Evolutionary conservation across 37 sponge, comb jelly and placozoan genomes (phyloP), one percentile per base, ranked within the genome.

Genomic region (Halichondria panicea): DNA sequence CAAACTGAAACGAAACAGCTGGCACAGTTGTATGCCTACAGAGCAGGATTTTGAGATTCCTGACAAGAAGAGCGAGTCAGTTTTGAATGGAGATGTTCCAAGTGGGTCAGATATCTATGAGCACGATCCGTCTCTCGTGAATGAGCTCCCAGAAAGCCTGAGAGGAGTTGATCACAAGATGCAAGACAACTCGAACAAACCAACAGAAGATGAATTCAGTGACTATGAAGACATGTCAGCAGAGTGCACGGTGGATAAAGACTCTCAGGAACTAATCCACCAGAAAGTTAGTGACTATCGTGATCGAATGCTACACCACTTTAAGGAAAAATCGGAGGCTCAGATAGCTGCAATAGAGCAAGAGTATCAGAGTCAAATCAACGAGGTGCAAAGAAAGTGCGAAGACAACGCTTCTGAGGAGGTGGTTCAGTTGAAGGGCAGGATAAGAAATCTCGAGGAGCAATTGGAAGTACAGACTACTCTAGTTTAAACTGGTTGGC

Each of bases 321-420:
- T 82, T 38, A 43, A 74, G 45, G 74, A 82, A 55, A 63, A 64
- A 28, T 74, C 83, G 0, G 83, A 82, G 55, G 48, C 76, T 21
- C 59, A 82, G 75, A 68, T 82, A 40, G 66, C 66, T 27, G 38
- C 45, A 33, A 55, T 82, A 4, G 83, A 74, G 68, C 15, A 55
- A 37, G 42, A 82, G 48, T 82, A 82, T 39, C 66, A 44, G 57
- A 55, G 4, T n/a, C 75, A 82, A 25, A 65, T 82, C 75, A n/a
- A 42, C 36, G 83, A 82, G 46, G 35, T 82, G 25, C 41, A 82
- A 67, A 74, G 65, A 25, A 19, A 65, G 45, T 81, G 45, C 37
- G n/a, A 41, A 1, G 38, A 25, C 9, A 58, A 28, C 30, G 66
- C 67, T 18, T n/a, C 75, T 25, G 68, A 82, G 36, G 68, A 55